Conservation (phyloP, 1,140 invertebrate genomes). For the Diorhabda carinulata region DNA sequence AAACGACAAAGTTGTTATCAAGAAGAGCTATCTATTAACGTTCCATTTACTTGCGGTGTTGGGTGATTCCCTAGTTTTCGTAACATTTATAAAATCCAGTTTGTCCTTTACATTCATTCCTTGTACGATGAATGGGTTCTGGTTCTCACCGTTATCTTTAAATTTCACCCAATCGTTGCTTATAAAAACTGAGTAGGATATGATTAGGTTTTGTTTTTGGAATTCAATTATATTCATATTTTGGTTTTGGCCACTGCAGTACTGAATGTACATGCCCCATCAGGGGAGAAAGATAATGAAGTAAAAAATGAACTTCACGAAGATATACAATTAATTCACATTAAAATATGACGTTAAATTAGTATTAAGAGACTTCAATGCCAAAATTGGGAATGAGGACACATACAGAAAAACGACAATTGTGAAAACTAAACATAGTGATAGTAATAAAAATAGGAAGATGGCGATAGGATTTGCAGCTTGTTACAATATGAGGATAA, state of each 20-base stretch:
- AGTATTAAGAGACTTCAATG: background rate
- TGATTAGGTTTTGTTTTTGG: too few relatives aligned
- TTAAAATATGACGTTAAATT: background rate
- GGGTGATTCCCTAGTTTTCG: too few relatives aligned
- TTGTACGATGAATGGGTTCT: too few relatives aligned
- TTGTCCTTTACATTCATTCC: too few relatives aligned
- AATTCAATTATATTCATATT: too few relatives aligned
- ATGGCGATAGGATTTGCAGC: background rate
- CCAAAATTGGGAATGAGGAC: background rate
- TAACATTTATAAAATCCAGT: too few relatives aligned
- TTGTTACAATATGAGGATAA: background rate
- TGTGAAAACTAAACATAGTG: background rate
- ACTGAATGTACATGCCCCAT: background rate
- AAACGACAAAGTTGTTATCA: too few relatives aligned
- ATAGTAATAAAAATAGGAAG: background rate
- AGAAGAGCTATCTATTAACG: too few relatives aligned
- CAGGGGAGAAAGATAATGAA: background rate
- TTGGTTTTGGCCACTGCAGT: background rate
- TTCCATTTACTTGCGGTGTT: too few relatives aligned
- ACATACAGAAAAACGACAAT: background rate
- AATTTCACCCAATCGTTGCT: too few relatives aligned
- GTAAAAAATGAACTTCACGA: background rate
- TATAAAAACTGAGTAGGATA: too few relatives aligned
- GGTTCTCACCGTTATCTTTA: too few relatives aligned
- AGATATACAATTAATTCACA: background rate